phyloP scores from a whole-genome alignment of 1,140 invertebrate genomes.

The Sycobia sp. region DNA sequence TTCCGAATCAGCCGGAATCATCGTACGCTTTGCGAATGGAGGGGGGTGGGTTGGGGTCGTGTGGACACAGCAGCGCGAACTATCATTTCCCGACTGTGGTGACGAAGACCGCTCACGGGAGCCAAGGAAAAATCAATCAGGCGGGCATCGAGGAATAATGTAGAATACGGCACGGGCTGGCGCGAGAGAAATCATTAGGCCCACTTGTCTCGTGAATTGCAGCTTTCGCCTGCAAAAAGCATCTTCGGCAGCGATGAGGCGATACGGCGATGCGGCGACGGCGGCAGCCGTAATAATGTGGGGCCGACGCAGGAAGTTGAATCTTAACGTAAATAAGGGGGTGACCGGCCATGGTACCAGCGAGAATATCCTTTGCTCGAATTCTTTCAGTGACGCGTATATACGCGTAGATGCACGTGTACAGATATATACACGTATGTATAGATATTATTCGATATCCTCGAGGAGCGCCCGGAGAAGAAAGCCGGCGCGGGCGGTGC shows the following conservation, averaged over 20 bases:
- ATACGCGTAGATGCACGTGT: not conserved
- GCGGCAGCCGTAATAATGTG: not conserved
- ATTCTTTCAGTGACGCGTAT: not conserved
- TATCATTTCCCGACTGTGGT: too few species aligned
- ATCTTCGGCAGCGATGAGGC: not conserved
- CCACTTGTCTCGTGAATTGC: slow-evolving; percentile 1
- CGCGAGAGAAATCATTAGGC: slow-evolving; percentile 16
- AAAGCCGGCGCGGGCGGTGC: not conserved
- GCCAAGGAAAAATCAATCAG: slow-evolving; percentile 23
- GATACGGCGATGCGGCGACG: too few species aligned
- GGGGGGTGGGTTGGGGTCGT: too few species aligned
- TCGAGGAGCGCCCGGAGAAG: slow-evolving; percentile 12
- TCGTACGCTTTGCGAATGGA: too few species aligned
- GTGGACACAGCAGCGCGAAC: too few species aligned
- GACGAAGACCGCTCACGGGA: not conserved
- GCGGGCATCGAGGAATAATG: not conserved
- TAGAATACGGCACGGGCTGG: slow-evolving; percentile 1
- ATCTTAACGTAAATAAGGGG: slow-evolving; percentile 22
- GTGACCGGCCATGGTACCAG: not conserved
- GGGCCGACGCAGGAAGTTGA: not conserved
- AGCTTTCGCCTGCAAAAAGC: not conserved
- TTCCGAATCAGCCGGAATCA: too few species aligned
- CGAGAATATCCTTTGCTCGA: too few species aligned
- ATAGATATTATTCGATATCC: too few species aligned
- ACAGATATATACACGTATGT: too few species aligned